phyloP scores from a whole-genome alignment of 23 tunicate species.

The Halocynthia roretzi region DNA sequence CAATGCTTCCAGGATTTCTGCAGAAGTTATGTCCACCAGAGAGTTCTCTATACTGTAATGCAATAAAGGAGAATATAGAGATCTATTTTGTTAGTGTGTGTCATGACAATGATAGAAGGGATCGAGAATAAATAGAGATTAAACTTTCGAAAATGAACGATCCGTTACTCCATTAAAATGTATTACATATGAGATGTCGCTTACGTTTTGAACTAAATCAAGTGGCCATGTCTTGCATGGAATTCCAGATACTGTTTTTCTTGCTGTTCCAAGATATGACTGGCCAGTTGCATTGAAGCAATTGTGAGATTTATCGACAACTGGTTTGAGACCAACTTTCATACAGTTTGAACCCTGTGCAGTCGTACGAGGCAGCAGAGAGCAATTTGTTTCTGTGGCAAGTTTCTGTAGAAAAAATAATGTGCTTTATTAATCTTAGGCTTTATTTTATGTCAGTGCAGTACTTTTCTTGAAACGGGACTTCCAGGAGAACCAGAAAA shows the following conservation, averaged over 20 bases:
- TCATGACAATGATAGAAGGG: no score
- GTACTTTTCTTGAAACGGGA: background rate
- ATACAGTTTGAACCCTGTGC: constrained; percentile 28
- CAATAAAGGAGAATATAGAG: background rate
- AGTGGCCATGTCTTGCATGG: constrained; percentile 66
- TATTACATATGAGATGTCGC: no score
- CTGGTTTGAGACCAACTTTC: constrained; percentile 43
- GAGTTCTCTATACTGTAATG: constrained; percentile 35
- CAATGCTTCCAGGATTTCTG: constrained; percentile 46
- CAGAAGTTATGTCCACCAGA: constrained; percentile 74
- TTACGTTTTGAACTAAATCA: constrained; percentile 22
- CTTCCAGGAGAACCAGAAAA: background rate
- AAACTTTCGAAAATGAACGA: no score
- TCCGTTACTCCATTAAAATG: no score
- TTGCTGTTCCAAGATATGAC: constrained; percentile 21
- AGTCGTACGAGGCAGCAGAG: constrained; percentile 30
- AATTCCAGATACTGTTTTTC: constrained; percentile 27
- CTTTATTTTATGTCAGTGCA: background rate
- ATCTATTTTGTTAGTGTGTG: no score
- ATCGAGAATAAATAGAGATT: no score
- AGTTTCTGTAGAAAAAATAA: constrained; percentile 31
- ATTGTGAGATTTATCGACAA: constrained; percentile 7
- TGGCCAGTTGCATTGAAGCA: constrained; percentile 29
- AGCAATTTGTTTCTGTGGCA: constrained; percentile 56
- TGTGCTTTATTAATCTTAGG: background rate